Evolutionary conservation across 2,797 vertebrate species (phyloP), one percentile per base, ranked within the genome.

Genomic region (Leptatherina wallacei): DNA sequence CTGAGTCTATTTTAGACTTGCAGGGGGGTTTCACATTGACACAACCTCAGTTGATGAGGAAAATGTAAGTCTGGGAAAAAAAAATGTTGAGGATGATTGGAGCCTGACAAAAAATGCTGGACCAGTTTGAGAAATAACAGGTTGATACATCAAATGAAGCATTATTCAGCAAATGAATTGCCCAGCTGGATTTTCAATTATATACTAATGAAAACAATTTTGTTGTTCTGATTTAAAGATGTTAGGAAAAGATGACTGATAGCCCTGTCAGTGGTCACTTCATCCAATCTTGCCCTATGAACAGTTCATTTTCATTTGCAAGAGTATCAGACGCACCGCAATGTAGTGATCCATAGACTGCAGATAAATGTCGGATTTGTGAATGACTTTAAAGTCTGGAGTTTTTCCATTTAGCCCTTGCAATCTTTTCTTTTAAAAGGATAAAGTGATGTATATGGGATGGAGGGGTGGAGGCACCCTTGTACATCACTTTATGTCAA

Each of bases 1-100:
- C 68, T 64, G 73, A 66, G 73, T 71, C 73, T 55, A 33, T 58
- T 44, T 33, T 20, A 22, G 63, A 47, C 24, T 69, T 4, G 8
- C 51, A 71, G 18, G 54, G 60, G 5, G 9, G 1, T 29, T 30
- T 20, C 56, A 16, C 8, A 47, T 67, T 29, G 49, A 16, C 18
- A 47, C 22, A 3, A 51, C 22, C 49, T 74, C 52, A 1, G 24
- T 16, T 61, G 70, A 74, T 38, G 51, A 40, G 16, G n/a, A 20
- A 56, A 55, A 68, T 63, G 64, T 42, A 47, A 56, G 42, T 62
- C 35, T 54, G 10, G 42, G 72, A 56, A 63, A 67, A 36, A 59
- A 4, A 24, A 27, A 27, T 27, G 27, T 32, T 6, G 7, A 42
- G 20, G 64, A 42, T 70, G 9, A 27, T 24, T 52, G 22, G 14